Conservation (phyloP, 2,888 invertebrate species). For the Orthonevra nobilis region DNA sequence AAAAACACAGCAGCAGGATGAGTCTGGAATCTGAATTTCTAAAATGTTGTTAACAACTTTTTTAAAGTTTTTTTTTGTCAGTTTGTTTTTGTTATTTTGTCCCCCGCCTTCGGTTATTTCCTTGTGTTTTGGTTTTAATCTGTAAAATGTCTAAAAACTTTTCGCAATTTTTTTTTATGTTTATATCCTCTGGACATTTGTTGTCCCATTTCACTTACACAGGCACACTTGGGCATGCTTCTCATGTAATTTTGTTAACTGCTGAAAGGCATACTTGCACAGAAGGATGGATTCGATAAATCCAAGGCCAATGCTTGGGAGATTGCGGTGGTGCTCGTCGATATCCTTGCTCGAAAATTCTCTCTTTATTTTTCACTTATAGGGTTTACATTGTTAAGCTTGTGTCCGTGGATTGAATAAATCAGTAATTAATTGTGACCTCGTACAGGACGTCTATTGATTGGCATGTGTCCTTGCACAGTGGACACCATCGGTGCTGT, state of each 20-base stretch:
- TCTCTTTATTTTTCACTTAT: neutral
- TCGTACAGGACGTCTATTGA: slow-evolving; percentile 49
- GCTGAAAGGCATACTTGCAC: no score
- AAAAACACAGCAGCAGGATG: neutral
- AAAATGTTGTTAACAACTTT: slow-evolving; percentile 41
- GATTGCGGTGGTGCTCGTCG: no score
- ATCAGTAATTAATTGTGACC: slow-evolving; percentile 68
- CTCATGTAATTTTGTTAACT: no score
- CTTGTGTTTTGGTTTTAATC: slow-evolving; percentile 36
- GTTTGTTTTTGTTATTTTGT: neutral
- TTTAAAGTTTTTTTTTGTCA: slow-evolving; percentile 10
- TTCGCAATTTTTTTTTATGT: neutral
- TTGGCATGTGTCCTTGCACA: slow-evolving; percentile 61
- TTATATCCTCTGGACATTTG: neutral
- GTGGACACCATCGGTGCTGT: slow-evolving; percentile 14
- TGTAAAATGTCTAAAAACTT: slow-evolving; percentile 34
- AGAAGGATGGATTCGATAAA: neutral
- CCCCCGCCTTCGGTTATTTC: neutral
- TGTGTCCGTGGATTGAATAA: slow-evolving; percentile 49
- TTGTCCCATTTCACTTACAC: neutral
- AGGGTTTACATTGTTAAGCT: slow-evolving; percentile 10
- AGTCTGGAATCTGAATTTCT: neutral
- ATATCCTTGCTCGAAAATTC: no score
- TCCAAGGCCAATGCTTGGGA: no score
- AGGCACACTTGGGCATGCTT: neutral